These are phyloP conservation scores for Limnephilus marmoratus DNA, from an alignment of 2,888 invertebrate genomes.

Conservation along the genomic window DNA sequence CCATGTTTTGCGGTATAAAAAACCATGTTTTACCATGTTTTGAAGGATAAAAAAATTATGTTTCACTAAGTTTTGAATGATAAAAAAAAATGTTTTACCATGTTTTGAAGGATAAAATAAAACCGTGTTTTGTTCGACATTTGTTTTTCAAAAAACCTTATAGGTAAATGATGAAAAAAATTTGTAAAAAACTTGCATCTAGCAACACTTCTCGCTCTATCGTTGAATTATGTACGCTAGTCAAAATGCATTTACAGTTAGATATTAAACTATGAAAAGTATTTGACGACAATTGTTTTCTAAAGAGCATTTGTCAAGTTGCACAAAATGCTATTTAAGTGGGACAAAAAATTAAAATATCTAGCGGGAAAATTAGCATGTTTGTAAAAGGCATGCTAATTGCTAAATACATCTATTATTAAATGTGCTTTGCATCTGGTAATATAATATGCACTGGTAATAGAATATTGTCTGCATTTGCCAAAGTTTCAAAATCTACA, in stretches of 20 bases:
- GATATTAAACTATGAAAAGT: background rate
- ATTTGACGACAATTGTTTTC: background rate
- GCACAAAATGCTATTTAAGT: background rate
- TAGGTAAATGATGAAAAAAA: too few species aligned
- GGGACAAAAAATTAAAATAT: background rate
- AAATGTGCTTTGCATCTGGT: background rate
- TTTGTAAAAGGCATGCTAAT: background rate
- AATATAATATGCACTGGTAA: background rate
- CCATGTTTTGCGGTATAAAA: too few species aligned
- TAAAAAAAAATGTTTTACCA: too few species aligned
- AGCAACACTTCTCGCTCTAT: background rate
- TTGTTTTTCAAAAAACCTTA: too few species aligned
- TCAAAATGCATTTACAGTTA: background rate
- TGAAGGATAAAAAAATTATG: too few species aligned
- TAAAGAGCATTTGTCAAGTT: background rate
- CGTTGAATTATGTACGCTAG: background rate
- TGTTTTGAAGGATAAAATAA: too few species aligned
- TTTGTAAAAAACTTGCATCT: too few species aligned
- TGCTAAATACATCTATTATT: background rate
- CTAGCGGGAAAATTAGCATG: background rate
- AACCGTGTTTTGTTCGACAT: too few species aligned
- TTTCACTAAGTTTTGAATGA: too few species aligned
- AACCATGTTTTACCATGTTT: too few species aligned
- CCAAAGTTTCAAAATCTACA: background rate
- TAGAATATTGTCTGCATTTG: background rate